Conservation (phyloP, 2,888 invertebrate genomes). For the Endotricha flammealis region DNA sequence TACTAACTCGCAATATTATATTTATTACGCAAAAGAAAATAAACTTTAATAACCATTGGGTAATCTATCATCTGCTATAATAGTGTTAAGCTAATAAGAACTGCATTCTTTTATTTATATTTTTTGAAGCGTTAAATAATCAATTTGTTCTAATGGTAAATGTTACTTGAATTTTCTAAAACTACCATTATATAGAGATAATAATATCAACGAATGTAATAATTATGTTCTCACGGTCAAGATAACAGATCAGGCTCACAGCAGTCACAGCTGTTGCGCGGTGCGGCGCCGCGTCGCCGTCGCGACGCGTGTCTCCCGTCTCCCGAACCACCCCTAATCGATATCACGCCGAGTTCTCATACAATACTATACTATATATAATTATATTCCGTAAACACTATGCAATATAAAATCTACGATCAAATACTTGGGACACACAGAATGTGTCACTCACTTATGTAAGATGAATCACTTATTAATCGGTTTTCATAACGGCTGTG, state of each 20-base stretch:
- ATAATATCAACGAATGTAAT: slow-evolving; percentile 36
- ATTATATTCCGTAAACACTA: slow-evolving; percentile 7
- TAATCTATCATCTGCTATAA: too few relatives aligned
- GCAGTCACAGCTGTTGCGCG: slow-evolving; percentile 71
- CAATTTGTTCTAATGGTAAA: too few relatives aligned
- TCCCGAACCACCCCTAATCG: slow-evolving; percentile 55
- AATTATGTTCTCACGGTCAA: slow-evolving; percentile 70
- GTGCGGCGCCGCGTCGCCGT: slow-evolving; percentile 46
- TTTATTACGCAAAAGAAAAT: too few relatives aligned
- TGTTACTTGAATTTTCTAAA: too few relatives aligned
- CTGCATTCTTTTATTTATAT: too few relatives aligned
- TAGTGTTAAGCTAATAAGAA: too few relatives aligned
- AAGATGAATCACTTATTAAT: slow-evolving; percentile 28
- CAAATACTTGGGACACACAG: slow-evolving; percentile 18
- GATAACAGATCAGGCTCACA: slow-evolving; percentile 64
- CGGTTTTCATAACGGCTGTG: slow-evolving; percentile 17
- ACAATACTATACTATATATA: slow-evolving; percentile 7
- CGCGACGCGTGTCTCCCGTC: slow-evolving; percentile 41
- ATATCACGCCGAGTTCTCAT: slow-evolving; percentile 33
- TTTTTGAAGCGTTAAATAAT: too few relatives aligned
- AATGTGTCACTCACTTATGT: slow-evolving; percentile 29
- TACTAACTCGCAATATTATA: too few relatives aligned
- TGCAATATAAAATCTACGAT: too few relatives aligned
- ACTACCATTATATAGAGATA: too few relatives aligned
- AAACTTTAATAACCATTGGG: too few relatives aligned